Percentiles rank a stretch among this genome's conserved stretches.
These are phyloP conservation scores for Tetheella fluctuosa DNA, from an alignment of 2,888 invertebrate species.

Conservation along the genomic window DNA sequence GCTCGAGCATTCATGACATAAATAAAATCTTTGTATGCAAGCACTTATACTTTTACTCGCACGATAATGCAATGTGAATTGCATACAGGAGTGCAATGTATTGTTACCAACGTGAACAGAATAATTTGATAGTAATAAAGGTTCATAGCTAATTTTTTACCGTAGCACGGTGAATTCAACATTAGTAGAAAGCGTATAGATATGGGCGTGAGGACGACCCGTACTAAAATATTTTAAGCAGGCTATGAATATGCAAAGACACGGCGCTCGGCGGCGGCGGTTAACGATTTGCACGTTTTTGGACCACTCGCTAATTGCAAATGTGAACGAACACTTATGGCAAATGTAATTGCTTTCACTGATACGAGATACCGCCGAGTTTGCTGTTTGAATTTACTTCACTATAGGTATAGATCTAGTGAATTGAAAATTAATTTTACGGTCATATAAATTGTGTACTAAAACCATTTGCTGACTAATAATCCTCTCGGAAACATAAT, in stretches of 20 bases:
- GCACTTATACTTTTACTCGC: conserved; percentile 12
- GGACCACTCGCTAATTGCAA: conserved; percentile 82
- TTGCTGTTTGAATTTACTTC: conserved; percentile 60
- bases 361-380: conserved; percentile 67
- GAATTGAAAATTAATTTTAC: conserved; percentile 48
- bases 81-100: conserved; percentile 11
- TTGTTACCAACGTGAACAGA: conserved; percentile 12
- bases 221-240: conserved; percentile 84
- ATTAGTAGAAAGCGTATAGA: conserved; percentile 76
- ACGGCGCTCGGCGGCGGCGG: conserved; percentile 74
- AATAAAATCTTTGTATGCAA: conserved; percentile 10
- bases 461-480: background rate
- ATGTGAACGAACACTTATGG: conserved; percentile 82
- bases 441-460: conserved; percentile 11
- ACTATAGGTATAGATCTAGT: conserved; percentile 29
- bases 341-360: conserved; percentile 80
- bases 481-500: background rate
- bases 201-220: conserved; percentile 67
- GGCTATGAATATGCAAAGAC: conserved; percentile 84
- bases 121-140: conserved; percentile 9
- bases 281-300: conserved; percentile 84
- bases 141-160: conserved; percentile 50
- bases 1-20: conserved; percentile 9
- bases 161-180: conserved; percentile 66
- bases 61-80: conserved; percentile 10